phyloP scores from a whole-genome alignment of 2,888 invertebrate genomes.

The Halictus quadricinctus region DNA sequence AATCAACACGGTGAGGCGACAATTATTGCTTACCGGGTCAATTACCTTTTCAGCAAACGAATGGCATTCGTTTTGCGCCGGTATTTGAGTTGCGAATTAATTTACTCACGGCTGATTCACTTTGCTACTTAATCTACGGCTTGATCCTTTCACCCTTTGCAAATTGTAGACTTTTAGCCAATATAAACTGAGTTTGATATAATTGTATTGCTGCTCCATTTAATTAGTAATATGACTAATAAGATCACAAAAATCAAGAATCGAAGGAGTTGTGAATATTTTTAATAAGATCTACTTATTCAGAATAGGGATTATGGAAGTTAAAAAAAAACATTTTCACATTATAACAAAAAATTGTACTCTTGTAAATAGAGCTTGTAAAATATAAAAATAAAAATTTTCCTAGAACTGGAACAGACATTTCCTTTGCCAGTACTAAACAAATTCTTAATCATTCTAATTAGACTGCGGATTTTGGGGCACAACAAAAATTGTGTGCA shows the following conservation, averaged over 20 bases:
- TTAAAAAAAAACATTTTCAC: background rate
- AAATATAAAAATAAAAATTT: too few species aligned
- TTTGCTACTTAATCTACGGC: background rate
- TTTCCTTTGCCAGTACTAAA: background rate
- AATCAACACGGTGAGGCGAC: slow-evolving; percentile 23
- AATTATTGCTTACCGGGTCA: slow-evolving; percentile 32
- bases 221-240: background rate
- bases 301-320: background rate
- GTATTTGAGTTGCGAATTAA: slow-evolving; percentile 15
- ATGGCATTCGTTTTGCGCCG: background rate
- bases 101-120: background rate
- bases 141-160: background rate
- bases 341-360: background rate
- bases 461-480: background rate
- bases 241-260: background rate
- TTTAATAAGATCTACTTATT: background rate
- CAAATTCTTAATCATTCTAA: background rate
- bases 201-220: background rate
- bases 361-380: background rate
- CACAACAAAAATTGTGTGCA: background rate
- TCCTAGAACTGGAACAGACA: too few species aligned
- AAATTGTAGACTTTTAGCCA: background rate
- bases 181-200: background rate
- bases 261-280: background rate
- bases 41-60: slow-evolving; percentile 2